Evolutionary conservation across 2,888 invertebrate genomes (phyloP).

Genomic region (Drosophila pseudotakahashii): DNA sequence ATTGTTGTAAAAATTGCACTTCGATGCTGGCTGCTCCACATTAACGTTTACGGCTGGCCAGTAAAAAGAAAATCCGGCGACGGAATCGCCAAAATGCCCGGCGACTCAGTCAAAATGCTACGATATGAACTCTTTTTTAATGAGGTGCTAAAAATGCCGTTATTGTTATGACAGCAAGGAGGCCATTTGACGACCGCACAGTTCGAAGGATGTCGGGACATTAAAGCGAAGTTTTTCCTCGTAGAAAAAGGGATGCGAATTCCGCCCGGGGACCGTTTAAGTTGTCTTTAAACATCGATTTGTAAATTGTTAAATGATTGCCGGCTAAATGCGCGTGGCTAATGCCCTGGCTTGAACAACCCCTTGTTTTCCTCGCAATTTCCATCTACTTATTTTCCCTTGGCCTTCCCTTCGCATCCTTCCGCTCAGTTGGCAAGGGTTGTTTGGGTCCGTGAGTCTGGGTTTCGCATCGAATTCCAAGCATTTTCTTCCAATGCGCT

Average conservation of each 20-base stretch:
- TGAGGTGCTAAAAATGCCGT: conserved; percentile 81
- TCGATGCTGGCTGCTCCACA: conserved; percentile 32
- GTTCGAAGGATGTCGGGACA: conserved; percentile 51
- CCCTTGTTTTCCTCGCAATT: conserved; percentile 5
- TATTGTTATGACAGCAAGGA: conserved; percentile 75
- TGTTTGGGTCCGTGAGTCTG: conserved; percentile 20
- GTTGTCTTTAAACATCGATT: conserved; percentile 82
- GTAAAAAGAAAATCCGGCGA: conserved; percentile 41
- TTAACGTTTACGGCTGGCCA: conserved; percentile 51
- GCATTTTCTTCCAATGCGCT: conserved; percentile 67
- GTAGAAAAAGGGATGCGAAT: not conserved
- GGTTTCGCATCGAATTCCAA: conserved; percentile 60
- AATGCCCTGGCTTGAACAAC: conserved; percentile 54
- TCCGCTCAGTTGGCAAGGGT: conserved; percentile 31
- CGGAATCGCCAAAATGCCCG: conserved; percentile 15
- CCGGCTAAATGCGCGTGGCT: conserved; percentile 78
- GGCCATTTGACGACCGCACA: conserved; percentile 49
- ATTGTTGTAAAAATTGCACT: conserved; percentile 73
- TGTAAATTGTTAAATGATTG: conserved; percentile 83
- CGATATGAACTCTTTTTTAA: conserved; percentile 82
- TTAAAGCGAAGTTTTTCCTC: conserved; percentile 62
- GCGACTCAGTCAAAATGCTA: conserved; percentile 60
- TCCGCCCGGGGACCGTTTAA: conserved; percentile 44
- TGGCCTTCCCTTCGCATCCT: conserved; percentile 10
- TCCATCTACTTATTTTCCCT: conserved; percentile 3